A percentile compares a stretch with the other conserved stretches of the same genome.
phyloP scores from a whole-genome alignment of 2,113 vertebrate species.

The Actinemys pallida region DNA sequence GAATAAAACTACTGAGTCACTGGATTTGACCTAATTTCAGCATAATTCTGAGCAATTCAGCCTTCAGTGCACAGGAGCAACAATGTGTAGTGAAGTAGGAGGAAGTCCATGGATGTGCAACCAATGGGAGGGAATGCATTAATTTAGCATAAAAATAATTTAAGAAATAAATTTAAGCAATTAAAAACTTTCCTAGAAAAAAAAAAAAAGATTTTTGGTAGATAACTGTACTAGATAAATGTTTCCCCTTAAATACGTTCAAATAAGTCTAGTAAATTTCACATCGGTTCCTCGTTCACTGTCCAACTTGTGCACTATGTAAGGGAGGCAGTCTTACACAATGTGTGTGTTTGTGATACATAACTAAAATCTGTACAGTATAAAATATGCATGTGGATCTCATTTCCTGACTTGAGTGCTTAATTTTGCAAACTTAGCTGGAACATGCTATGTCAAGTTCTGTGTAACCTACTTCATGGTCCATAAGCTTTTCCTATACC shows the following conservation, averaged over 20 bases:
- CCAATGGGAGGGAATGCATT: background rate
- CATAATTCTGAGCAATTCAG: background rate
- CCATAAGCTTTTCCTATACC: background rate
- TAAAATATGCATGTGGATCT: background rate
- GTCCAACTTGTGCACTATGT: background rate
- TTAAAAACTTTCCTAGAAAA: background rate
- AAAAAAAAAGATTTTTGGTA: background rate
- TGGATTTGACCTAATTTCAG: background rate
- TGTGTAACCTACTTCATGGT: background rate
- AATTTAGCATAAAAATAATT: background rate
- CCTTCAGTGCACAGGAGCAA: background rate
- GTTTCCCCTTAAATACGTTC: background rate
- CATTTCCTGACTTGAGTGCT: background rate
- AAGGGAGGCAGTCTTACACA: no score
- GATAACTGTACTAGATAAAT: background rate
- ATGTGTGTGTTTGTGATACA: background rate
- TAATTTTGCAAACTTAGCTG: background rate
- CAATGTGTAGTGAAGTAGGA: background rate
- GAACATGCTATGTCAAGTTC: background rate
- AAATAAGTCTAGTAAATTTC: background rate
- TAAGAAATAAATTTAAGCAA: background rate
- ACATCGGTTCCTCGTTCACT: background rate
- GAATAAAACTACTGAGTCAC: background rate
- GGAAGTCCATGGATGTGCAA: background rate
- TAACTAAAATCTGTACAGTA: background rate